phyloP scores from a whole-genome alignment of 2,888 invertebrate species.

The Zele albiditarsus region DNA sequence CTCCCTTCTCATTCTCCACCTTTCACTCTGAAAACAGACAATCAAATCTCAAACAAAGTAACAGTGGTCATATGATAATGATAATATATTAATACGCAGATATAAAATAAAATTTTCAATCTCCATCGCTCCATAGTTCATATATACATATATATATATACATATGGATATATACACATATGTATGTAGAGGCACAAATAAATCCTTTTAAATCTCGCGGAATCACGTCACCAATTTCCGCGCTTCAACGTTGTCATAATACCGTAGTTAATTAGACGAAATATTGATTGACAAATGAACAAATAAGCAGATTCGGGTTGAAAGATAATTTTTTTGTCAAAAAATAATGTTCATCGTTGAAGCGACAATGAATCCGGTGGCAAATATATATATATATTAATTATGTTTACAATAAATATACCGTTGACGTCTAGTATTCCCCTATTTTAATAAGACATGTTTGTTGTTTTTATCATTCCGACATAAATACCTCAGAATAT shows the following conservation, averaged over 20 bases:
- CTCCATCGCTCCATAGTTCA: not conserved
- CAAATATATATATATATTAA: not conserved
- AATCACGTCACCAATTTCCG: slow-evolving; percentile 5
- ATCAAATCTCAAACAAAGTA: slow-evolving; percentile 48
- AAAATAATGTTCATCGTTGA: slow-evolving; percentile 5
- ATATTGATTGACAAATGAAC: not conserved
- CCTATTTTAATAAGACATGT: slow-evolving; percentile 18
- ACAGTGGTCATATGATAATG: not conserved
- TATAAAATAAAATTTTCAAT: slow-evolving; percentile 46
- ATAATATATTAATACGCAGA: slow-evolving; percentile 23
- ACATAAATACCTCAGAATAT: slow-evolving; percentile 72
- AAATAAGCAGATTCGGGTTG: not conserved
- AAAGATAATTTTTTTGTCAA: not conserved
- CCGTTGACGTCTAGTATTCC: slow-evolving; percentile 24
- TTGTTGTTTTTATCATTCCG: slow-evolving; percentile 72
- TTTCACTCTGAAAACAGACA: slow-evolving; percentile 68
- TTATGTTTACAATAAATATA: not conserved
- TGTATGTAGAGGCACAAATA: slow-evolving; percentile 37
- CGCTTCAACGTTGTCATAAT: slow-evolving; percentile 8
- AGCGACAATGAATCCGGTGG: slow-evolving; percentile 17
- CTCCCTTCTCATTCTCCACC: slow-evolving; percentile 24
- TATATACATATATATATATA: not conserved
- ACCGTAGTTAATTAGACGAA: slow-evolving; percentile 15
- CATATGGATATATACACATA: slow-evolving; percentile 21
- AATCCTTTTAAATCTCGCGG: not conserved